phyloP scores from a whole-genome alignment of 30 jellyfish, hydroid and myxozoan genomes.

The Pelagia noctiluca region DNA sequence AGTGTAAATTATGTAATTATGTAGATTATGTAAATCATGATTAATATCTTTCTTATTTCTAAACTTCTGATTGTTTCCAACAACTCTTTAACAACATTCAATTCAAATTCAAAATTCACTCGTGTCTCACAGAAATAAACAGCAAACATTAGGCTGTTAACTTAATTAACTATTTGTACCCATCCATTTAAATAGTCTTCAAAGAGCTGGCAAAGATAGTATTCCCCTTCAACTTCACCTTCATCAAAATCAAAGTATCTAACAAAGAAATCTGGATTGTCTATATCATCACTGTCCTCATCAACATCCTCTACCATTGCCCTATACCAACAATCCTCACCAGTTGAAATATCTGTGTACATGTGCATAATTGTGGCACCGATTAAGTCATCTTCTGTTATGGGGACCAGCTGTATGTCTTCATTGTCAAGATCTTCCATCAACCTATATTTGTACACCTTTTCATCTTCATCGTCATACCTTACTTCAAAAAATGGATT shows the following conservation, averaged over 20 bases:
- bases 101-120: constrained; percentile 10
- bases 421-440: constrained; percentile 14
- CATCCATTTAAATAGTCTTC: constrained; percentile 45
- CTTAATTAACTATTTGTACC: constrained; percentile 8
- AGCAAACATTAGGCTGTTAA: neutral
- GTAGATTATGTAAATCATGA: neutral
- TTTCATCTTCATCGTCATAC: constrained; percentile 28
- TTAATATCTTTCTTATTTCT: neutral
- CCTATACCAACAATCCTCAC: constrained; percentile 10
- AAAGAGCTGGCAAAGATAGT: constrained; percentile 30
- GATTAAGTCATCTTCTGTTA: constrained; percentile 5
- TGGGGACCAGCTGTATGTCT: neutral
- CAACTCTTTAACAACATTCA: neutral
- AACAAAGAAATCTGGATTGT: constrained; percentile 54
- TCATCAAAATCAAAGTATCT: neutral
- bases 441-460: constrained; percentile 7
- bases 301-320: constrained; percentile 21
- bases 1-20: neutral
- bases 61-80: too few relatives aligned
- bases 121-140: constrained; percentile 1
- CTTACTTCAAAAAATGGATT: constrained; percentile 21
- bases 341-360: constrained; percentile 15
- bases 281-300: constrained; percentile 48
- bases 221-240: constrained; percentile 19
- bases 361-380: neutral